Conservation (phyloP, 2,113 vertebrate genomes). For the Machaerirhynchus nigripectus region DNA sequence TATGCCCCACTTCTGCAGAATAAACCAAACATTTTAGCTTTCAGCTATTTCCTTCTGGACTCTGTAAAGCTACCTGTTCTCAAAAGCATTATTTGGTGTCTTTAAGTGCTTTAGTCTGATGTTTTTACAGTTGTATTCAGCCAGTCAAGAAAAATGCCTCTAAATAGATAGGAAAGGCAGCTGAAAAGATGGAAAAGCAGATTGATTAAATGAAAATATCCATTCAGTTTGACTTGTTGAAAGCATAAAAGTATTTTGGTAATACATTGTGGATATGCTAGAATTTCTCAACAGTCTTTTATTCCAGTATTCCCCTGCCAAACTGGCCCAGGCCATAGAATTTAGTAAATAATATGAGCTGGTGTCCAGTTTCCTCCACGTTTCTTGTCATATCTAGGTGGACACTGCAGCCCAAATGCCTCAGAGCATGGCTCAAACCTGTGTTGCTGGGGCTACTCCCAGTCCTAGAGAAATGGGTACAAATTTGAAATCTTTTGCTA, state of each 20-base stretch:
- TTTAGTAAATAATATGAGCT: background rate
- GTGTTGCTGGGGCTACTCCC: background rate
- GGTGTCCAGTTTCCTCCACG: background rate
- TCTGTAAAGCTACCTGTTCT: slow-evolving; percentile 65
- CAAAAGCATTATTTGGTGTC: slow-evolving; percentile 46
- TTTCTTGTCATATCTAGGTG: background rate
- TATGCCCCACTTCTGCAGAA: slow-evolving; percentile 43
- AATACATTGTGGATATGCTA: background rate
- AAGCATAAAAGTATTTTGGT: background rate
- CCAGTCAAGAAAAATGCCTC: background rate
- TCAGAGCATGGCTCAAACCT: background rate
- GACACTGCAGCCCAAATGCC: background rate
- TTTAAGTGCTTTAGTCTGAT: slow-evolving; percentile 33
- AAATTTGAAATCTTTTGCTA: background rate
- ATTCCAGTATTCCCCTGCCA: background rate
- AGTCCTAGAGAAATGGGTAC: background rate
- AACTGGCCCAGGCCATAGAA: background rate
- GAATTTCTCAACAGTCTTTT: background rate
- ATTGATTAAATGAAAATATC: slow-evolving; percentile 12
- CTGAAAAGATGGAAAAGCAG: background rate
- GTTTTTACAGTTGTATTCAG: slow-evolving; percentile 16
- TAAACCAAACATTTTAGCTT: slow-evolving; percentile 61
- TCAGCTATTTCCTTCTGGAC: slow-evolving; percentile 58
- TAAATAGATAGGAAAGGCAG: background rate
- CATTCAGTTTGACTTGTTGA: background rate